phyloP scores from a whole-genome alignment of 2,797 vertebrate species.

The Cirrhinus molitorella region DNA sequence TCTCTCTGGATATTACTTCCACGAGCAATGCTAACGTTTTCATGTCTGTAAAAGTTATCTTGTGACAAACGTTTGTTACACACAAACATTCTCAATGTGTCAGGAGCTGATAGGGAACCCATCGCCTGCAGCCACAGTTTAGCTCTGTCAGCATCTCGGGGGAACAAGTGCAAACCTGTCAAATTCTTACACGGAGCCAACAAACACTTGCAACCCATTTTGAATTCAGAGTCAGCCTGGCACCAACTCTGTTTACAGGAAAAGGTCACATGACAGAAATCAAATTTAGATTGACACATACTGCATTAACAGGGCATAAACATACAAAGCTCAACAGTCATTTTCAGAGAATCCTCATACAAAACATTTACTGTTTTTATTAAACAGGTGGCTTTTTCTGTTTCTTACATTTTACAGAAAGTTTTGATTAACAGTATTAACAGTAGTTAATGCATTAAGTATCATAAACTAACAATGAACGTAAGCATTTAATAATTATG shows the following conservation, averaged over 20 bases:
- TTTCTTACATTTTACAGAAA: background rate
- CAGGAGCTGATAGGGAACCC: background rate
- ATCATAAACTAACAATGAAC: background rate
- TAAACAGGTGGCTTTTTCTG: background rate
- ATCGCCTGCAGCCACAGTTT: background rate
- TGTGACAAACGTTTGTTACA: background rate
- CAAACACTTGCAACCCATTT: background rate
- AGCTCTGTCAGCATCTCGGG: background rate
- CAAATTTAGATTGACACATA: background rate
- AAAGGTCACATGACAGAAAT: background rate
- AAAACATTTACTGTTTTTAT: background rate
- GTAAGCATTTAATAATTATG: background rate
- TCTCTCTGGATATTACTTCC: background rate
- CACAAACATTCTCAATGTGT: constrained; percentile 5
- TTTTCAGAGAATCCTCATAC: background rate
- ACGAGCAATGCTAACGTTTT: background rate
- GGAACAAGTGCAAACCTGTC: background rate
- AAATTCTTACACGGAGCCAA: background rate
- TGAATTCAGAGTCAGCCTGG: background rate
- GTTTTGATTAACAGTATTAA: background rate
- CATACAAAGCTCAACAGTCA: background rate
- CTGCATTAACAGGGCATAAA: background rate
- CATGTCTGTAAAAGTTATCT: background rate
- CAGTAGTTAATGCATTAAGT: background rate
- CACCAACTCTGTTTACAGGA: background rate